These are phyloP conservation scores for Aptenodytes forsteri DNA, from an alignment of 2,113 vertebrate genomes.

Conservation along the genomic window DNA sequence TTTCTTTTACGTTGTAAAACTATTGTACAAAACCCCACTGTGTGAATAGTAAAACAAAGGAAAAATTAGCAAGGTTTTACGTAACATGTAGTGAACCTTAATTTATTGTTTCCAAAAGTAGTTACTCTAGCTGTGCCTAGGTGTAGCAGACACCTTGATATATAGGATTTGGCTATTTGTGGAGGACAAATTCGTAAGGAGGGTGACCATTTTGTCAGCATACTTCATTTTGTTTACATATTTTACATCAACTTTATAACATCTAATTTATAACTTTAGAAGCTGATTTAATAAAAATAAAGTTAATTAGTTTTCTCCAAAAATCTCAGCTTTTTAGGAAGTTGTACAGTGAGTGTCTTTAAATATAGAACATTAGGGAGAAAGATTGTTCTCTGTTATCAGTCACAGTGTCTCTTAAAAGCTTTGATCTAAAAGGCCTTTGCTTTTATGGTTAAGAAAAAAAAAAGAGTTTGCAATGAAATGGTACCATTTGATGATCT, in stretches of 20 bases:
- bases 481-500: slow-evolving; percentile 29
- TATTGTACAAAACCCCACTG: background rate
- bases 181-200: background rate
- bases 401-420: slow-evolving; percentile 17
- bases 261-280: background rate
- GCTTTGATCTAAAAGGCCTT: slow-evolving; percentile 36
- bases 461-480: background rate
- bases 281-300: background rate
- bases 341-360: background rate
- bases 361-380: background rate
- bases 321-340: background rate
- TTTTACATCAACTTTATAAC: background rate
- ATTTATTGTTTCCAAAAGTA: background rate
- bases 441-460: slow-evolving; percentile 30
- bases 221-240: background rate
- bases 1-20: background rate
- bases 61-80: background rate
- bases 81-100: background rate
- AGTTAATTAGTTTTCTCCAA: background rate
- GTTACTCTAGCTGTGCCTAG: background rate
- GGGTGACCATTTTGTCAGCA: background rate
- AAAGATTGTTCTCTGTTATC: background rate
- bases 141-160: background rate
- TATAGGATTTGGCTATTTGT: background rate
- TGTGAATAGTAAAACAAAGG: background rate